Base-by-base conservation (phyloP, 2,888 invertebrate species). In the Andricus quercusramuli region DNA sequence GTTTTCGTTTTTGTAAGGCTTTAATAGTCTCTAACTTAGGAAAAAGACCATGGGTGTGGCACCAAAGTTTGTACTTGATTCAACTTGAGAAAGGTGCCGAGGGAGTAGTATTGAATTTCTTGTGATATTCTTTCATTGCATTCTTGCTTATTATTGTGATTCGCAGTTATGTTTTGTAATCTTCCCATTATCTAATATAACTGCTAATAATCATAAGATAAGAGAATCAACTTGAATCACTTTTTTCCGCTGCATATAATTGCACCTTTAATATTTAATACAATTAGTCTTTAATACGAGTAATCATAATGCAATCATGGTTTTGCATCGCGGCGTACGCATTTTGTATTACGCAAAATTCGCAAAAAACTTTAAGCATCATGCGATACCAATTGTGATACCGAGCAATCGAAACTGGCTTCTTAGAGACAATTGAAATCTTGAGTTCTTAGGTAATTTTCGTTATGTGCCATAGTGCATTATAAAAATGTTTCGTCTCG, bases 371-470 rank as follows among this genome's bases (percentile, higher is more conserved):
- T 32, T 13, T 70, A 56, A 32, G 74, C 74, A 74, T 51, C 74
- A 74, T 56, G 32, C 74, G 20, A 74, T 51, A 74, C 74, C 56
- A 74, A 74, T 74, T 74, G 74, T 74, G 74, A 74, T 74, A 74
- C 74, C 51, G 29, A n/a, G 11, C 47, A 56, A 56, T 56, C 70
- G 51, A 74, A 44, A 68, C 37, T 68, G 44, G 68, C 68, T 68
- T 47, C 44, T 67, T 68, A 17, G 22, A 62, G 22, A 62, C 4
- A 25, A 44, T 44, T 68, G 5, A 44, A 44, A 47, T 11, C 13
- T 17, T 67, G 11, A 44, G 11, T 62, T 44, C 20, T n/a, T 37
- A 41, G 37, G n/a, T n/a, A 67, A 41, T 20, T 67, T 67, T 41
- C 22, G n/a, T 20, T 47, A 8, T 22, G 68, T 68, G 68, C 68